Conservation (phyloP, 2,888 invertebrate genomes). For the Cerastis leucographa region DNA sequence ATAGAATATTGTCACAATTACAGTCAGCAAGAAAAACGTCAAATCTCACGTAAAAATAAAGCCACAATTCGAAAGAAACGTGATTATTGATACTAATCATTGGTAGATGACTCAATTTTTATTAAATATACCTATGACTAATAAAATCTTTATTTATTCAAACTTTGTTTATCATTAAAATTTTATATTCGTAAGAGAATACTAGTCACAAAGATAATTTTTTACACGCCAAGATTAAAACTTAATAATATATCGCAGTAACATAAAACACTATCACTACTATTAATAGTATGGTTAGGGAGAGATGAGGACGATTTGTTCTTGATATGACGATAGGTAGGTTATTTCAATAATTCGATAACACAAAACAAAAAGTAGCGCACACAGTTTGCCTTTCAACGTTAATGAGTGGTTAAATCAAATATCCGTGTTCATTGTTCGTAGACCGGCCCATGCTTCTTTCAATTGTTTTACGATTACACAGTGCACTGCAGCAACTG, state of each 20-base stretch:
- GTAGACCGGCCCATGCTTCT: not conserved
- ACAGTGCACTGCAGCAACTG: not conserved
- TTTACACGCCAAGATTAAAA: conserved; percentile 33
- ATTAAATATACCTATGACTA: conserved; percentile 22
- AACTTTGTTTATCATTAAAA: conserved; percentile 14
- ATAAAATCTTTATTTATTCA: conserved; percentile 37
- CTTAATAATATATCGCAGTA: conserved; percentile 40
- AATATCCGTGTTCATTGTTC: no score
- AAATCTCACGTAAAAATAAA: not conserved
- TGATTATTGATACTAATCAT: conserved; percentile 21
- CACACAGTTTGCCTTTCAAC: not conserved
- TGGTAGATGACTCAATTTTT: not conserved
- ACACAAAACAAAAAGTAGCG: not conserved
- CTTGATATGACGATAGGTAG: not conserved
- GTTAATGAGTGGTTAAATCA: not conserved
- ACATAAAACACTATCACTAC: conserved; percentile 27
- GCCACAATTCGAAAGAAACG: not conserved
- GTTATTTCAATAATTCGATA: not conserved
- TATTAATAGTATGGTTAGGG: conserved; percentile 8
- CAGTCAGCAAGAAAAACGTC: conserved; percentile 10
- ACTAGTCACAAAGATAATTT: conserved; percentile 13
- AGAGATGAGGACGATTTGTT: conserved; percentile 15
- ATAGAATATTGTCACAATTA: conserved; percentile 56
- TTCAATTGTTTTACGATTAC: not conserved
- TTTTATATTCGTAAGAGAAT: conserved; percentile 14